Evolutionary conservation across 23 tunicate species (phyloP).

Genomic region (Trididemnum miniatum): DNA sequence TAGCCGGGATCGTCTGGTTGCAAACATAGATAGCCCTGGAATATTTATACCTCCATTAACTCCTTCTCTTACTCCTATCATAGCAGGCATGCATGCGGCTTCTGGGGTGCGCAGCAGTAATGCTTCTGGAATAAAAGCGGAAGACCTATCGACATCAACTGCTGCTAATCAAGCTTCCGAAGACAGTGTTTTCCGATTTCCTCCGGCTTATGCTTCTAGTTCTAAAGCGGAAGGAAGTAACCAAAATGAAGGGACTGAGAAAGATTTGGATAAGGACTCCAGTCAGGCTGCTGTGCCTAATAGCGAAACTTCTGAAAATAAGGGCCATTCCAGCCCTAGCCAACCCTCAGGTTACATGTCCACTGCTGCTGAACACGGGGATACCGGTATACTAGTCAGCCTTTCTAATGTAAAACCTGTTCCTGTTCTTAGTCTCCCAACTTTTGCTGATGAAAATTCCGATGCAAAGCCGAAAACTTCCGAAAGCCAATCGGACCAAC

Average conservation of each 20-base stretch:
- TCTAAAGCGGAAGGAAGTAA: slow-evolving; percentile 59
- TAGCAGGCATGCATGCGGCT: slow-evolving; percentile 17
- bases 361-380: too few relatives aligned
- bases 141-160: slow-evolving; percentile 28
- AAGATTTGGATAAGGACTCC: slow-evolving; percentile 17
- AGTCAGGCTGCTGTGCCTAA: background rate
- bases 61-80: slow-evolving; percentile 63
- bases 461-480: slow-evolving; percentile 12
- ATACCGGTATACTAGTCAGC: background rate
- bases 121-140: slow-evolving; percentile 16
- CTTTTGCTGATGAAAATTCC: slow-evolving; percentile 56
- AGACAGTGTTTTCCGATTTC: slow-evolving; percentile 63
- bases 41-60: slow-evolving; percentile 66
- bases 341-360: background rate
- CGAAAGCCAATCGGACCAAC: slow-evolving; percentile 27
- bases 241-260: slow-evolving; percentile 35
- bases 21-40: slow-evolving; percentile 85
- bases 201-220: slow-evolving; percentile 67
- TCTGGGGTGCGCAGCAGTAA: background rate
- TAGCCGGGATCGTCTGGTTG: slow-evolving; percentile 78
- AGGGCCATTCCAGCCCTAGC: background rate
- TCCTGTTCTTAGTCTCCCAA: slow-evolving; percentile 54
- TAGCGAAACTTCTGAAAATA: background rate
- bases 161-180: slow-evolving; percentile 29
- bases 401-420: slow-evolving; percentile 33